These are phyloP conservation scores for Lottia scabra DNA, from an alignment of 2,888 invertebrate genomes.

Conservation along the genomic window DNA sequence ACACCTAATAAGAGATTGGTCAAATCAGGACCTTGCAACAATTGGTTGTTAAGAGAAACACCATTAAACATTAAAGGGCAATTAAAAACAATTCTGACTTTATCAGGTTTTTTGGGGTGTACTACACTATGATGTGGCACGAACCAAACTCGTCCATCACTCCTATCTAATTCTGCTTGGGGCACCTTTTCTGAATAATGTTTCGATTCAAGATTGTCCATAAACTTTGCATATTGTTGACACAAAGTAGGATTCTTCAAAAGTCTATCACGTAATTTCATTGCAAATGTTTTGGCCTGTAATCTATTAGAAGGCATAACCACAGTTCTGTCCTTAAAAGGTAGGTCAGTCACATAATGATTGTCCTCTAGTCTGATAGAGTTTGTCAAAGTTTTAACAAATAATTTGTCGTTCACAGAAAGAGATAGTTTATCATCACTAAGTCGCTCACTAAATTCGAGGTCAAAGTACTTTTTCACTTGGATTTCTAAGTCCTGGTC, in stretches of 20 bases:
- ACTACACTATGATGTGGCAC: slow-evolving; percentile 17
- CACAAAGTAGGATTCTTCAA: slow-evolving; percentile 10
- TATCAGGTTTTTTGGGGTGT: slow-evolving; percentile 14
- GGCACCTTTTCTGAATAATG: slow-evolving; percentile 21
- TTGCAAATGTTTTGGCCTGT: not conserved
- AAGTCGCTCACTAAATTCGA: slow-evolving; percentile 38
- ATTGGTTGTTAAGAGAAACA: slow-evolving; percentile 25
- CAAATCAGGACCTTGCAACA: slow-evolving; percentile 28
- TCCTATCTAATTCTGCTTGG: not conserved
- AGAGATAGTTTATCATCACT: slow-evolving; percentile 84
- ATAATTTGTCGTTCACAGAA: slow-evolving; percentile 77
- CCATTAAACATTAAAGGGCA: slow-evolving; percentile 24
- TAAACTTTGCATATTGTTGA: slow-evolving; percentile 10
- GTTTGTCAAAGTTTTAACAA: slow-evolving; percentile 10
- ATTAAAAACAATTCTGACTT: slow-evolving; percentile 31
- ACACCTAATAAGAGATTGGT: slow-evolving; percentile 26
- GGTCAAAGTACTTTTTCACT: slow-evolving; percentile 74
- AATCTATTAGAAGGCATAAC: slow-evolving; percentile 5
- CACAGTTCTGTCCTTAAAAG: slow-evolving; percentile 16
- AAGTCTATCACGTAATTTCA: slow-evolving; percentile 6
- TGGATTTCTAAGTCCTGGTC: slow-evolving; percentile 88
- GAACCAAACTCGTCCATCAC: slow-evolving; percentile 11
- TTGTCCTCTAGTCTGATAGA: slow-evolving; percentile 1
- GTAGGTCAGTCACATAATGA: slow-evolving; percentile 22
- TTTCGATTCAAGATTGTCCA: slow-evolving; percentile 18